Conservation (phyloP, 2,888 invertebrate species). For the Drosophila eohydei region DNA sequence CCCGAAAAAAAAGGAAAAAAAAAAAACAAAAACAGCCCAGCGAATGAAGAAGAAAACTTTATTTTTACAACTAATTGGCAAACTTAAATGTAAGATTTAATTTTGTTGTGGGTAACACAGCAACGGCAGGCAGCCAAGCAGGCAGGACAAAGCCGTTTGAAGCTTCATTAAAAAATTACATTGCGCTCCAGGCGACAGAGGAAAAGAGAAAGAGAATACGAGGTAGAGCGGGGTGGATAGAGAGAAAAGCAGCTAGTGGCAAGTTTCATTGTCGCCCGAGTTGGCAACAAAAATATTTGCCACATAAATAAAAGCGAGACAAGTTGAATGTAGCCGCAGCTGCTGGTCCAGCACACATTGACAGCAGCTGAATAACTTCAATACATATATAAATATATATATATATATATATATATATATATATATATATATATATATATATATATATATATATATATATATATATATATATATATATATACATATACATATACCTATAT, state of each 20-base stretch:
- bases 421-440: too few species aligned
- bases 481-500: background rate
- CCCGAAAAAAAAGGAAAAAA: conserved; percentile 28
- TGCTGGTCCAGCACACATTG: conserved; percentile 50
- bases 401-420: background rate
- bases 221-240: background rate
- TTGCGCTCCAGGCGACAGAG: conserved; percentile 50
- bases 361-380: conserved; percentile 38
- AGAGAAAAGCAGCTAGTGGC: conserved; percentile 15
- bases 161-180: conserved; percentile 80
- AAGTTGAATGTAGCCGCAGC: conserved; percentile 42
- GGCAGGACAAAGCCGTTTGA: conserved; percentile 71
- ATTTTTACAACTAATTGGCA: conserved; percentile 82
- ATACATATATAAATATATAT: background rate
- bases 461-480: background rate
- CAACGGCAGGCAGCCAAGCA: conserved; percentile 17
- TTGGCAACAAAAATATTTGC: conserved; percentile 63
- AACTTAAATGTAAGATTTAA: conserved; percentile 82
- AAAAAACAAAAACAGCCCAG: background rate
- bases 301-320: conserved; percentile 70
- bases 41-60: conserved; percentile 59
- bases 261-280: conserved; percentile 38
- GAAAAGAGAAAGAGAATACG: background rate
- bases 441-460: background rate
- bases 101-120: conserved; percentile 66